These are phyloP conservation scores for Hippocampus barbouri DNA, from an alignment of 2,113 vertebrate species.

Conservation along the genomic window DNA sequence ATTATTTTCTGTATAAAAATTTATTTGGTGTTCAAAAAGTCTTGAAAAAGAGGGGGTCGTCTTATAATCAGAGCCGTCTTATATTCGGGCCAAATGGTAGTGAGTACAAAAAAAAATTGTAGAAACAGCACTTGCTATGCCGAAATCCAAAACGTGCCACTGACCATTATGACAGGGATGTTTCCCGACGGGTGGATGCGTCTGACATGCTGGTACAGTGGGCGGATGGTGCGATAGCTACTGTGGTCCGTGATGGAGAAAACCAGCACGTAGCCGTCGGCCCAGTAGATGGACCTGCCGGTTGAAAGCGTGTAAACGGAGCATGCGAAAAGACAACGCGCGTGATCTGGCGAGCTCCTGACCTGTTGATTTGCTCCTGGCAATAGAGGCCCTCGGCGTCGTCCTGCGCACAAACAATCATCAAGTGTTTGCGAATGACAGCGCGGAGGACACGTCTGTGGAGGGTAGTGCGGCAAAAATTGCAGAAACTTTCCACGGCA, in stretches of 20 bases:
- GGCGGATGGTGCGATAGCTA: conserved; percentile 83
- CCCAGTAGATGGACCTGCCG: conserved; percentile 90
- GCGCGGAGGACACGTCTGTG: too few species aligned
- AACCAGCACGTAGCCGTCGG: conserved; percentile 87
- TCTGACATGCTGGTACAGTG: conserved; percentile 85
- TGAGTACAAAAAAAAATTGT: too few species aligned
- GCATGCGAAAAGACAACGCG: neutral
- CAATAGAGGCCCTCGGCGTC: conserved; percentile 78
- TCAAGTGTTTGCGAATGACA: too few species aligned
- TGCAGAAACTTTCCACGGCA: too few species aligned
- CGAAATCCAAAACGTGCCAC: neutral
- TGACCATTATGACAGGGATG: conserved; percentile 81
- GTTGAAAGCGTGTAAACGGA: neutral
- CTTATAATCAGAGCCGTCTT: too few species aligned
- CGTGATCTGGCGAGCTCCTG: conserved; percentile 16
- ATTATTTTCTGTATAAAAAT: too few species aligned
- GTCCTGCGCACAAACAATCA: conserved; percentile 63
- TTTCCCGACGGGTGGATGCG: conserved; percentile 87
- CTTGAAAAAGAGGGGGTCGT: too few species aligned
- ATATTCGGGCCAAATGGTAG: too few species aligned
- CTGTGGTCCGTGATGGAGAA: conserved; percentile 88
- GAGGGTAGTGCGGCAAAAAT: too few species aligned
- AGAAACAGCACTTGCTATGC: neutral
- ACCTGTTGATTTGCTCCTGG: conserved; percentile 86
- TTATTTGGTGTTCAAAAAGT: too few species aligned